Evolutionary conservation across 2,797 vertebrate genomes (phyloP).

Genomic region (Melanotaenia maccullochi): DNA sequence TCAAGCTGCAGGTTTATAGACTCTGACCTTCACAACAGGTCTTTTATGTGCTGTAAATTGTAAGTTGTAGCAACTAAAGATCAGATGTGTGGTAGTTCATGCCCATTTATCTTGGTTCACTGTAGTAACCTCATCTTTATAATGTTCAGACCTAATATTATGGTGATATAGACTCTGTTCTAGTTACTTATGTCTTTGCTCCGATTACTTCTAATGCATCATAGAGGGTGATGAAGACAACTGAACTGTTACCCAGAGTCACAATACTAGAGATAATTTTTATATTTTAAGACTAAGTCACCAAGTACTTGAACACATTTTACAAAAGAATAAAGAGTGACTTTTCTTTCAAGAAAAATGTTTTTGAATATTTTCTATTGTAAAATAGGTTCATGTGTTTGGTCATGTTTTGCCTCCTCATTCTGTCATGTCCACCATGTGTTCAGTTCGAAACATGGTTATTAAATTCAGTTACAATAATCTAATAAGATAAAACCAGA

Average conservation of each 20-base stretch:
- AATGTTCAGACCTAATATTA: neutral
- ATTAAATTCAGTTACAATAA: constrained; percentile 60
- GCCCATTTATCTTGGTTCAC: neutral
- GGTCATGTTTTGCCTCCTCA: constrained; percentile 19
- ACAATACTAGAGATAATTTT: neutral
- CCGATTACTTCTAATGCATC: neutral
- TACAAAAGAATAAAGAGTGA: neutral
- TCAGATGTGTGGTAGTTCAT: neutral
- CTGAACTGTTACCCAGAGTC: neutral
- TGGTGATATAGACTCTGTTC: constrained; percentile 3
- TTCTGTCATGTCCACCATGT: constrained; percentile 32
- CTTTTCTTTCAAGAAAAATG: neutral
- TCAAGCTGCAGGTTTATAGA: neutral
- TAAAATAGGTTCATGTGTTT: constrained; percentile 4
- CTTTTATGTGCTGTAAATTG: constrained; percentile 10
- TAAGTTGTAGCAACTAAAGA: neutral
- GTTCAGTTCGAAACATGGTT: constrained; percentile 36
- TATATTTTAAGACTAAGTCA: neutral
- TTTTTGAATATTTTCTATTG: neutral
- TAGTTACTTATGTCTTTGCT: neutral
- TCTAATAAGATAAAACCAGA: constrained; percentile 68
- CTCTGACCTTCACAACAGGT: neutral
- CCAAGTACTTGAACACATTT: neutral
- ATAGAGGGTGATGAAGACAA: neutral
- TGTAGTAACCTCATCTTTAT: neutral